A percentile compares a stretch with the other conserved stretches of the same genome.
These are phyloP conservation scores for Odontocolon sp. DNA, from an alignment of 2,888 invertebrate species.

Conservation along the genomic window DNA sequence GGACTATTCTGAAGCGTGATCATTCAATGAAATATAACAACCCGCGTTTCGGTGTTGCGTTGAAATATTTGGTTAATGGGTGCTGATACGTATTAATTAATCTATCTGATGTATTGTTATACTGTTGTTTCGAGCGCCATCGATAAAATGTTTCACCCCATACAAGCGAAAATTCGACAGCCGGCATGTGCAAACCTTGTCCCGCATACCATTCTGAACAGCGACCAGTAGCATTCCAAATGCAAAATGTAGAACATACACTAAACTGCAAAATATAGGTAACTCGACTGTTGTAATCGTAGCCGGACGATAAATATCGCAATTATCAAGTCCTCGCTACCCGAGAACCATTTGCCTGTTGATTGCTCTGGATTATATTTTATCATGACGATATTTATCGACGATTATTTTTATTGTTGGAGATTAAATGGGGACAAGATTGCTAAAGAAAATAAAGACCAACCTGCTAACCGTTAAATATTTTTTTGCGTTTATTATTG, in stretches of 20 bases:
- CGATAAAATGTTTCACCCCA: constrained; percentile 14
- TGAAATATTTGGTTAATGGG: constrained; percentile 30
- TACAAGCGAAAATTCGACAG: neutral
- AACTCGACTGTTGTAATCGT: neutral
- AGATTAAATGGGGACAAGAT: too few species aligned
- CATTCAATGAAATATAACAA: neutral
- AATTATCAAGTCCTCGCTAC: constrained; percentile 3
- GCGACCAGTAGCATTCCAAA: constrained; percentile 1
- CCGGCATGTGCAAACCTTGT: neutral
- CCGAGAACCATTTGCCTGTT: neutral
- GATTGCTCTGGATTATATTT: too few species aligned
- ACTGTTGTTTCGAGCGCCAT: constrained; percentile 14
- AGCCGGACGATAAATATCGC: constrained; percentile 10
- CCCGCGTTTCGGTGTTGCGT: neutral
- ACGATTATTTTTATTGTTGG: too few species aligned
- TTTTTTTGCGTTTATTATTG: too few species aligned
- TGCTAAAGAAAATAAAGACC: too few species aligned
- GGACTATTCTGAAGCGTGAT: neutral
- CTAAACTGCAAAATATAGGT: neutral
- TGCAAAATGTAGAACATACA: neutral
- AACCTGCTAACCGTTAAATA: too few species aligned
- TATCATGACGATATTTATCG: too few species aligned
- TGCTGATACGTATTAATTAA: constrained; percentile 32
- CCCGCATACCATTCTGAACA: neutral
- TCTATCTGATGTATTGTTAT: constrained; percentile 38